Conservation (phyloP, 2,113 vertebrate species). For the Todiramphus saurophagus region DNA sequence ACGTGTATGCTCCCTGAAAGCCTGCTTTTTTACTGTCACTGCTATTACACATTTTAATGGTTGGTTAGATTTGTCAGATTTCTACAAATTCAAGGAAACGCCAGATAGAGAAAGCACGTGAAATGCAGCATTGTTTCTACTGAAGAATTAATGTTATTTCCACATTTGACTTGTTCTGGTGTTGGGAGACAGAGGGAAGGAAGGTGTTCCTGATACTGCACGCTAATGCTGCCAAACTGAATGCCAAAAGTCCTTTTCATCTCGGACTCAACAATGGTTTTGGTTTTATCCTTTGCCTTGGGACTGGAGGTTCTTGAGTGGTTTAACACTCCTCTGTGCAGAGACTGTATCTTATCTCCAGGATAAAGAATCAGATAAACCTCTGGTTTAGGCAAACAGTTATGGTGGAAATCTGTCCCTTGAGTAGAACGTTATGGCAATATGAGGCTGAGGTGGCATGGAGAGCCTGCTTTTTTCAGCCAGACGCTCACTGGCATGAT, state of each 20-base stretch:
- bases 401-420: not conserved
- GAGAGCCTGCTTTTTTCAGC: not conserved
- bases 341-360: not conserved
- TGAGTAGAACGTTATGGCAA: not conserved
- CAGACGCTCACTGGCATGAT: not conserved
- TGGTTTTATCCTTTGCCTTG: not conserved
- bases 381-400: not conserved
- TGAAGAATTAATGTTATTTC: not conserved
- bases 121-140: not conserved
- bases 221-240: not conserved
- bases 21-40: not conserved
- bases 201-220: not conserved
- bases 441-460: not conserved
- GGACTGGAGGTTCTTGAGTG: not conserved
- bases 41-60: slow-evolving; percentile 10
- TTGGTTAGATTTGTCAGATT: slow-evolving; percentile 23
- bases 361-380: not conserved
- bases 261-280: not conserved
- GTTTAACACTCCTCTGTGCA: not conserved
- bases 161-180: not conserved
- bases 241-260: not conserved
- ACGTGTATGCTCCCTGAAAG: not conserved
- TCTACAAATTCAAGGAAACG: not conserved
- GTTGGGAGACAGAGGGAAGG: not conserved
- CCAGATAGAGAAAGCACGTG: not conserved